Evolutionary conservation across 2,797 vertebrate genomes (phyloP).

Genomic region (Poeciliopsis gracilis): DNA sequence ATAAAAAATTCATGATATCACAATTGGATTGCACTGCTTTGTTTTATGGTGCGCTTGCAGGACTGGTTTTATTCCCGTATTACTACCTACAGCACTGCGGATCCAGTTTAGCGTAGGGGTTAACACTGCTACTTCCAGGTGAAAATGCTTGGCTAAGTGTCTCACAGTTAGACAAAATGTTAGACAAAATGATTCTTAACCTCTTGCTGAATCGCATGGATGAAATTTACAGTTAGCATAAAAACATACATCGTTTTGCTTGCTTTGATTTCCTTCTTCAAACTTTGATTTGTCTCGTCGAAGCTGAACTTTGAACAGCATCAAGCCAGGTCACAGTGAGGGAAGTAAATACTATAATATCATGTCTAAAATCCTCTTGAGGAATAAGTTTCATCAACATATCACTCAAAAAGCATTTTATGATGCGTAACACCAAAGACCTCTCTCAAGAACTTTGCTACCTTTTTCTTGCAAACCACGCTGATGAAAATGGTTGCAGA

Average conservation of each 20-base stretch:
- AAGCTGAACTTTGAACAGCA: background rate
- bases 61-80: conserved; percentile 24
- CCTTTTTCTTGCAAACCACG: background rate
- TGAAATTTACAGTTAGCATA: background rate
- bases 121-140: conserved; percentile 2
- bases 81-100: conserved; percentile 2
- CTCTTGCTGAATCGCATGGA: conserved; percentile 16
- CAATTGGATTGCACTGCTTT: conserved; percentile 4
- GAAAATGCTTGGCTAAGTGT: conserved; percentile 12
- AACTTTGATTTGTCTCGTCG: background rate
- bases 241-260: background rate
- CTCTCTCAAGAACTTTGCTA: background rate
- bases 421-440: background rate
- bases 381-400: background rate
- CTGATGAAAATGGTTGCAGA: background rate
- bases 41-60: conserved; percentile 26
- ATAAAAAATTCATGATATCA: conserved; percentile 15
- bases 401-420: background rate
- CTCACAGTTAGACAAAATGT: conserved; percentile 7
- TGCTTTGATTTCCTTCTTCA: background rate
- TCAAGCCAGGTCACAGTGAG: background rate
- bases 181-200: conserved; percentile 17
- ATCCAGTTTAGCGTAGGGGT: conserved; percentile 13
- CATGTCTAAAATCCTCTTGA: background rate
- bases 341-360: background rate